Evolutionary conservation across 2,797 vertebrate species (phyloP).

Genomic region (Gymnocypris eckloni): DNA sequence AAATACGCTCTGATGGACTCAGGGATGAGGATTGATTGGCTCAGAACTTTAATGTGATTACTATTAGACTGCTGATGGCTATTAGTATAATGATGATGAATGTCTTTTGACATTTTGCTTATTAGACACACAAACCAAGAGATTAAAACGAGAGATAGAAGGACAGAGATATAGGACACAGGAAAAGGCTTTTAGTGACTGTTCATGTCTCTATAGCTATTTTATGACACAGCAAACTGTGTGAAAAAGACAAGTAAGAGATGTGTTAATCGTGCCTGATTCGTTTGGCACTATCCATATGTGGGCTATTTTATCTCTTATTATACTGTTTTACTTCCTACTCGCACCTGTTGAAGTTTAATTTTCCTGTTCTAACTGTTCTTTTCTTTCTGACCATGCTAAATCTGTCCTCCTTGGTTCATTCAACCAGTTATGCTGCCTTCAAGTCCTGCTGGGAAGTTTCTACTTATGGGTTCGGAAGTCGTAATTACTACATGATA

Average conservation of each 20-base stretch:
- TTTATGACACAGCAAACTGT: constrained; percentile 1
- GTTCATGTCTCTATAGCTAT: background rate
- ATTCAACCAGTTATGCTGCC: background rate
- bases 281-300: constrained; percentile 44
- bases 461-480: background rate
- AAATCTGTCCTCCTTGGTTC: constrained; percentile 4
- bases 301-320: constrained; percentile 4
- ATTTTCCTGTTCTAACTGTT: background rate
- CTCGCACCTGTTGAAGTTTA: background rate
- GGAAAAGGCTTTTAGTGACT: constrained; percentile 9
- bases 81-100: constrained; percentile 35
- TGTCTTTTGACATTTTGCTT: constrained; percentile 22
- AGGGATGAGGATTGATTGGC: constrained; percentile 26
- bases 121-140: constrained; percentile 1
- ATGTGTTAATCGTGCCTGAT: constrained; percentile 38
- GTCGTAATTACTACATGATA: background rate
- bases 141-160: constrained; percentile 36
- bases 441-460: background rate
- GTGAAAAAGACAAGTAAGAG: background rate
- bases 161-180: background rate
- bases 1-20: background rate
- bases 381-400: background rate
- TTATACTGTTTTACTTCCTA: background rate
- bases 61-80: constrained; percentile 25
- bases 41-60: constrained; percentile 25